Conservation (phyloP, 2,797 vertebrate species). For the Danio aesculapii region DNA sequence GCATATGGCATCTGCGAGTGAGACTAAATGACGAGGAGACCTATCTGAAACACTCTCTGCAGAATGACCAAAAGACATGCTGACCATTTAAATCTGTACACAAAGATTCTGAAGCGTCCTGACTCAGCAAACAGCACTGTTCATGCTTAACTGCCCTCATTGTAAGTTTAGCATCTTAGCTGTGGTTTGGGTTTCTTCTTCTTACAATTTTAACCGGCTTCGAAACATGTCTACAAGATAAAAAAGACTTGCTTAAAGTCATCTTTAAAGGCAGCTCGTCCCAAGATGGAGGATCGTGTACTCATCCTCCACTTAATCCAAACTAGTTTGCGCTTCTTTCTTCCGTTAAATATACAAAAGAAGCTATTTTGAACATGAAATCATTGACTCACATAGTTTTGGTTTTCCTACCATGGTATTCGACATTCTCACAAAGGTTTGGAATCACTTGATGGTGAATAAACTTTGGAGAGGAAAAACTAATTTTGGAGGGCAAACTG, state of each 20-base stretch:
- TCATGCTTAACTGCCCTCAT: not conserved
- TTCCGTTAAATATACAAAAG: too few species aligned
- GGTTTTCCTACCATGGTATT: too few species aligned
- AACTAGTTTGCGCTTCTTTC: too few species aligned
- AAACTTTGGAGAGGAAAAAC: too few species aligned
- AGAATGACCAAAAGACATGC: slow-evolving; percentile 9
- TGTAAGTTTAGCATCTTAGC: not conserved
- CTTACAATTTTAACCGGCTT: not conserved
- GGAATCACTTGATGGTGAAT: too few species aligned
- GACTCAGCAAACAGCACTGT: slow-evolving; percentile 2
- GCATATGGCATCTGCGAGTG: slow-evolving; percentile 43
- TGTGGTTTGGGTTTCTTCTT: not conserved
- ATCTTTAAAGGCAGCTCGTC: not conserved
- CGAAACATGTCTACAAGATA: not conserved
- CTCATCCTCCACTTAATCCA: too few species aligned
- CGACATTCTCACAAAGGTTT: too few species aligned
- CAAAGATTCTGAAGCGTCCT: slow-evolving; percentile 6
- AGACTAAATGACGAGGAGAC: slow-evolving; percentile 28
- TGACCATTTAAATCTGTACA: slow-evolving; percentile 5
- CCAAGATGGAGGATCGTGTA: too few species aligned
- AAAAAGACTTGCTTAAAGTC: not conserved
- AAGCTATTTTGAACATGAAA: too few species aligned
- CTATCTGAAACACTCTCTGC: not conserved
- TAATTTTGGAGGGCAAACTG: too few species aligned
- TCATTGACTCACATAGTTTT: too few species aligned